Evolutionary conservation across 1,140 invertebrate genomes (phyloP).

Genomic region (Camponotus vicinus): DNA sequence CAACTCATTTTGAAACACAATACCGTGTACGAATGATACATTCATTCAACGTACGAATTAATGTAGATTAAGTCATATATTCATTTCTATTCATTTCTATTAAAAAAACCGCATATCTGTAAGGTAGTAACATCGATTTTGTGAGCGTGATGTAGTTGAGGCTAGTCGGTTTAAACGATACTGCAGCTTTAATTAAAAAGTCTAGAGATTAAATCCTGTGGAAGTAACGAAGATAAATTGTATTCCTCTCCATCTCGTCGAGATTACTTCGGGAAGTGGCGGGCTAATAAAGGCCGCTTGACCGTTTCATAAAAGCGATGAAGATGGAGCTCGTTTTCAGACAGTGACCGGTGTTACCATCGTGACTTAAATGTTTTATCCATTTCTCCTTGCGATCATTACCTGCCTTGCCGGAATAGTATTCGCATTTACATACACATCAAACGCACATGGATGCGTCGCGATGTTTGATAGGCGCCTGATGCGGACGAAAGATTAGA

Average conservation of each 20-base stretch:
- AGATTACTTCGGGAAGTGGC: constrained; percentile 56
- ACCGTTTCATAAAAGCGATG: constrained; percentile 61
- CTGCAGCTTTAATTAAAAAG: constrained; percentile 58
- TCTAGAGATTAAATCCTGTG: constrained; percentile 57
- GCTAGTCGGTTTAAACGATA: constrained; percentile 42
- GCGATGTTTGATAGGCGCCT: constrained; percentile 49
- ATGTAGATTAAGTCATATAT: not conserved
- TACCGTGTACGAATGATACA: not conserved
- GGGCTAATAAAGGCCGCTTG: constrained; percentile 59
- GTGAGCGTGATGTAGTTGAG: not conserved
- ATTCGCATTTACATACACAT: constrained; percentile 52
- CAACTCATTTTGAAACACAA: constrained; percentile 2
- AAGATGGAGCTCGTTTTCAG: constrained; percentile 30
- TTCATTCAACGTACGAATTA: constrained; percentile 33
- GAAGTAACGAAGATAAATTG: constrained; percentile 63
- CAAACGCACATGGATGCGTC: constrained; percentile 14
- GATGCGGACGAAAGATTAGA: constrained; percentile 46
- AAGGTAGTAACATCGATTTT: constrained; percentile 46
- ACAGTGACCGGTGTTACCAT: not conserved
- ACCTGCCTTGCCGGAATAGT: constrained; percentile 17
- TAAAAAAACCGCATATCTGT: constrained; percentile 18
- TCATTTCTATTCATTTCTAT: constrained; percentile 3
- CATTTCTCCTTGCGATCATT: constrained; percentile 46
- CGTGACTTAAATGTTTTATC: constrained; percentile 35
- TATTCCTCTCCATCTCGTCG: constrained; percentile 55